These are phyloP conservation scores for Callosobruchus maculatus DNA, from an alignment of 2,888 invertebrate species.

Conservation along the genomic window DNA sequence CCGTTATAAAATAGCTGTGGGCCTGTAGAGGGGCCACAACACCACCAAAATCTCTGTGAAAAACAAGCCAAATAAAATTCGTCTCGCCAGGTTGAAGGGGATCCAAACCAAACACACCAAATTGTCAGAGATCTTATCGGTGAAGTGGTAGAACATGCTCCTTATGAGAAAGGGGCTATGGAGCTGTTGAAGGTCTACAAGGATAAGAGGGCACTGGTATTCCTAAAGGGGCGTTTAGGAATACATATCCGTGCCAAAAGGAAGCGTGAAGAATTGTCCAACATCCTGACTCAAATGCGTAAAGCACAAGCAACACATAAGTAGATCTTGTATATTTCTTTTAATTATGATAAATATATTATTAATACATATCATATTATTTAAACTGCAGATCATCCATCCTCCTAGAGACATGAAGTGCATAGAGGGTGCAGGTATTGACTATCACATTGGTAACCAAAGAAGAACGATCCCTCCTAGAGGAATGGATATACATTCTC, in stretches of 20 bases:
- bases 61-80: conserved; percentile 64
- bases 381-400: too few relatives aligned
- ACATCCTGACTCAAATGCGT: conserved; percentile 93
- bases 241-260: conserved; percentile 98
- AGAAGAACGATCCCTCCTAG: too few relatives aligned
- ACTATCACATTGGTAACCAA: too few relatives aligned
- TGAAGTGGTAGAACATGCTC: conserved; percentile 97
- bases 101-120: conserved; percentile 90
- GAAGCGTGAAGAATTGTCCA: conserved; percentile 99
- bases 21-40: conserved; percentile 92
- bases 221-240: conserved; percentile 94
- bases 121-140: conserved; percentile 92
- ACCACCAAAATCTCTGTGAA: conserved; percentile 85
- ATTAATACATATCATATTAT: too few relatives aligned
- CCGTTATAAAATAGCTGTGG: conserved; percentile 82
- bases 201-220: conserved; percentile 97
- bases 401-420: too few relatives aligned
- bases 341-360: conserved; percentile 10
- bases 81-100: conserved; percentile 87
- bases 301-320: conserved; percentile 76
- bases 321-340: conserved; percentile 16
- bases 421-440: too few relatives aligned
- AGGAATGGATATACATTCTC: too few relatives aligned
- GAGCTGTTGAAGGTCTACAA: conserved; percentile 96
- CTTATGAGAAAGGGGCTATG: conserved; percentile 97